Evolutionary conservation across 1,140 invertebrate species (phyloP).

Genomic region (Drosophila nasuta): DNA sequence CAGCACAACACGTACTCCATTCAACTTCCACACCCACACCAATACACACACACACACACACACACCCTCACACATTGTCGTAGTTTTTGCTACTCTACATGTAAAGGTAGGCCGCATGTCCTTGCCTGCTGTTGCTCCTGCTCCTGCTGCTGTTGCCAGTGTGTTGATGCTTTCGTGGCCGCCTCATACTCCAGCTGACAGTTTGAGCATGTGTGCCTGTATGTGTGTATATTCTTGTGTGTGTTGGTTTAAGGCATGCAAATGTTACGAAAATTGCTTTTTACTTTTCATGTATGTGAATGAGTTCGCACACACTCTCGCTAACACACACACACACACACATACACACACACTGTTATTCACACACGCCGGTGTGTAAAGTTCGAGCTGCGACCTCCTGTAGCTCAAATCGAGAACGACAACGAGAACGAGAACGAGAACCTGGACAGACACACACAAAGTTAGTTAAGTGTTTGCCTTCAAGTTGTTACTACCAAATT

Average conservation of each 20-base stretch:
- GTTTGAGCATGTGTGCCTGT: neutral
- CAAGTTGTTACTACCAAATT: conserved; percentile 75
- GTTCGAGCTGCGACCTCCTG: conserved; percentile 19
- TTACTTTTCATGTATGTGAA: conserved; percentile 78
- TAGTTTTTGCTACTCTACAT: conserved; percentile 40
- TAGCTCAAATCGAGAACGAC: conserved; percentile 21
- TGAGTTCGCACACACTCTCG: conserved; percentile 50
- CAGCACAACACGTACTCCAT: conserved; percentile 82
- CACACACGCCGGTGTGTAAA: conserved; percentile 5
- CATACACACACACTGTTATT: conserved; percentile 24
- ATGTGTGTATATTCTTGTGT: conserved; percentile 23
- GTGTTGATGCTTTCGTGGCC: conserved; percentile 11
- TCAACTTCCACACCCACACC: conserved; percentile 57
- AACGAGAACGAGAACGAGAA: conserved; percentile 8
- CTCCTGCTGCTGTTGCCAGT: conserved; percentile 12
- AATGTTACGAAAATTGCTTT: conserved; percentile 83
- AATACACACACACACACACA: conserved; percentile 25
- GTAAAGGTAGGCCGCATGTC: conserved; percentile 71
- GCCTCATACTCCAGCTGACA: conserved; percentile 10
- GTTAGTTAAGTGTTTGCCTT: conserved; percentile 77
- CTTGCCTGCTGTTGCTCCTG: conserved; percentile 27
- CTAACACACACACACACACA: neutral
- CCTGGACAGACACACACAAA: conserved; percentile 40
- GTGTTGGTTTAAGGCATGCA: conserved; percentile 79
- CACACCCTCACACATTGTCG: conserved; percentile 39